Evolutionary conservation across 2,888 invertebrate species (phyloP).

Genomic region (Diloba caeruleocephala): DNA sequence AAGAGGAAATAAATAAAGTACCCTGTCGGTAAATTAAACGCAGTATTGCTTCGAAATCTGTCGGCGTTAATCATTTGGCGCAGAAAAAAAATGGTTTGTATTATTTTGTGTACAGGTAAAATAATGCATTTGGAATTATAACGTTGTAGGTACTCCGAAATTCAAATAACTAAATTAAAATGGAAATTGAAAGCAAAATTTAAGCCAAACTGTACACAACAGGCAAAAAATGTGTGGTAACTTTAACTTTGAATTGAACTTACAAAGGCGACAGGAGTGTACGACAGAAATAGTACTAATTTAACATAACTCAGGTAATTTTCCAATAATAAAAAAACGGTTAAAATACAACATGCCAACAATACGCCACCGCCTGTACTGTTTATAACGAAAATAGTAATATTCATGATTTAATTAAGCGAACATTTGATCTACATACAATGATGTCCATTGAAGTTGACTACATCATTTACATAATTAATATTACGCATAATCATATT

Average conservation of each 20-base stretch:
- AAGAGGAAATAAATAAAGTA: constrained; percentile 65
- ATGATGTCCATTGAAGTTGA: constrained; percentile 21
- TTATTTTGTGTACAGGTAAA: constrained; percentile 2
- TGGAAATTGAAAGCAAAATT: too few relatives aligned
- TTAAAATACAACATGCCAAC: constrained; percentile 4
- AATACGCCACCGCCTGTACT: constrained; percentile 1
- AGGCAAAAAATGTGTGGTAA: too few relatives aligned
- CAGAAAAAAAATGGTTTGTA: constrained; percentile 15
- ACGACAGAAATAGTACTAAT: background rate
- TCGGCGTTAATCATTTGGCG: constrained; percentile 63
- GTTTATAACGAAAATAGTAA: constrained; percentile 10
- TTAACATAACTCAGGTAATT: background rate
- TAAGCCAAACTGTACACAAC: background rate
- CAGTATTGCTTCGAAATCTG: constrained; percentile 52
- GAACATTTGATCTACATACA: constrained; percentile 37
- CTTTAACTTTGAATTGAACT: background rate
- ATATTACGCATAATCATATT: constrained; percentile 57
- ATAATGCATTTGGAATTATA: background rate
- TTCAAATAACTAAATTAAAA: too few relatives aligned
- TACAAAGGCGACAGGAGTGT: background rate
- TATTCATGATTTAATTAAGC: constrained; percentile 7
- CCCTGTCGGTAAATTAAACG: constrained; percentile 55
- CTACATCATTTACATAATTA: constrained; percentile 37
- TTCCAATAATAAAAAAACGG: constrained; percentile 4
- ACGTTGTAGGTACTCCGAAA: too few relatives aligned